Evolutionary conservation across 2,888 invertebrate genomes (phyloP).

Genomic region (Ochropleura plecta): DNA sequence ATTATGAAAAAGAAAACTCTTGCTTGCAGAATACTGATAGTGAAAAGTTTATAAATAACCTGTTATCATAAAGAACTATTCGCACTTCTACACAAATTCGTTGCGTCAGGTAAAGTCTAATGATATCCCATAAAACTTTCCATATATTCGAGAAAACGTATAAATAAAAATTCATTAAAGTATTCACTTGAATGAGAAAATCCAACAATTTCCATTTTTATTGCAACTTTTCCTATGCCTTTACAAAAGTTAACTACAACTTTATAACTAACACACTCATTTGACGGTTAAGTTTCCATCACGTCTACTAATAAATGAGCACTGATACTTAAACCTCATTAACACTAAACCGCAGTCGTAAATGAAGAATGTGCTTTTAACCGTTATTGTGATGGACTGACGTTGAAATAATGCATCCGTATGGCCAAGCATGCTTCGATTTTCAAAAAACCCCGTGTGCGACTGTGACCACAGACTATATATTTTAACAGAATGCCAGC

Average conservation of each 20-base stretch:
- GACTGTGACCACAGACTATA: neutral
- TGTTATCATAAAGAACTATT: neutral
- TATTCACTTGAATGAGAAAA: constrained; percentile 2
- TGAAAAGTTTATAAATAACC: neutral
- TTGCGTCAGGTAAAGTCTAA: neutral
- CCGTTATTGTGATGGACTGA: constrained; percentile 55
- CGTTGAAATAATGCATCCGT: constrained; percentile 64
- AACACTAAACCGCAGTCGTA: constrained; percentile 48
- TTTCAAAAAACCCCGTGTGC: constrained; percentile 51
- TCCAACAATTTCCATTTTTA: neutral
- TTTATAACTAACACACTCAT: constrained; percentile 2
- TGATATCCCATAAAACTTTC: neutral
- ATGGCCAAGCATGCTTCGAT: constrained; percentile 59
- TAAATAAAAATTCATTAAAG: neutral
- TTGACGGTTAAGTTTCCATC: constrained; percentile 10
- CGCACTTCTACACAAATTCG: neutral
- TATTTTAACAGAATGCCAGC: neutral
- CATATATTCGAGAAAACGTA: neutral
- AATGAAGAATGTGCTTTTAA: constrained; percentile 59
- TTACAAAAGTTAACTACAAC: constrained; percentile 8
- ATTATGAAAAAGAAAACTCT: too few species aligned
- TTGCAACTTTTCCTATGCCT: constrained; percentile 5
- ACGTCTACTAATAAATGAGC: constrained; percentile 21
- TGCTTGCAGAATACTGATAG: neutral
- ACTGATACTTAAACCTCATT: constrained; percentile 53